These are phyloP conservation scores for Carabus problematicus DNA, from an alignment of 2,888 invertebrate species.

Conservation along the genomic window DNA sequence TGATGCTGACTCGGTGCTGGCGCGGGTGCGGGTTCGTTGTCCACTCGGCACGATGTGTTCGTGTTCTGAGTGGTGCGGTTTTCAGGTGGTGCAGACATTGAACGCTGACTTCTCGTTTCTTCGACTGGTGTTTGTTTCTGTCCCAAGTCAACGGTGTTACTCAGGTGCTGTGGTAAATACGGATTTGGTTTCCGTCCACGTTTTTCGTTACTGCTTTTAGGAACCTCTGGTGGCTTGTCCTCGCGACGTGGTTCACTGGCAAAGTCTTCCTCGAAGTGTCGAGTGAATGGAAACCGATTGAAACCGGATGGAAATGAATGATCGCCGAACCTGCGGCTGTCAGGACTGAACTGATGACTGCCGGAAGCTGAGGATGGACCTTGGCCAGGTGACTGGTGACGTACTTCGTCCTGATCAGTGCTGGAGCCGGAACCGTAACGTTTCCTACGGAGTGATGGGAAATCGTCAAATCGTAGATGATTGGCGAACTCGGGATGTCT, in stretches of 20 bases:
- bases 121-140: conserved; percentile 68
- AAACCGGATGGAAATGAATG: conserved; percentile 58
- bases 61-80: conserved; percentile 50
- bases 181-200: conserved; percentile 46
- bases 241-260: conserved; percentile 44
- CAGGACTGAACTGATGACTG: too few relatives aligned
- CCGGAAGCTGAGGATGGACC: background rate
- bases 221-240: conserved; percentile 50
- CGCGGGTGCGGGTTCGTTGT: conserved; percentile 20
- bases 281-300: conserved; percentile 54
- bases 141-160: conserved; percentile 82
- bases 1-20: too few relatives aligned
- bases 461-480: conserved; percentile 61
- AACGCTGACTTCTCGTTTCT: conserved; percentile 69
- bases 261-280: conserved; percentile 44
- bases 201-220: conserved; percentile 51
- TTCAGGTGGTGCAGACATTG: conserved; percentile 82
- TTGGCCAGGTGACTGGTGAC: background rate
- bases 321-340: conserved; percentile 55
- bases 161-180: conserved; percentile 69
- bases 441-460: conserved; percentile 27
- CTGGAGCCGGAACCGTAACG: conserved; percentile 52
- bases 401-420: conserved; percentile 57
- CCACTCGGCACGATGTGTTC: conserved; percentile 43
- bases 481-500: conserved; percentile 79